Base-by-base conservation (phyloP, 2,797 vertebrate genomes). In the Pangasius krempfi region DNA sequence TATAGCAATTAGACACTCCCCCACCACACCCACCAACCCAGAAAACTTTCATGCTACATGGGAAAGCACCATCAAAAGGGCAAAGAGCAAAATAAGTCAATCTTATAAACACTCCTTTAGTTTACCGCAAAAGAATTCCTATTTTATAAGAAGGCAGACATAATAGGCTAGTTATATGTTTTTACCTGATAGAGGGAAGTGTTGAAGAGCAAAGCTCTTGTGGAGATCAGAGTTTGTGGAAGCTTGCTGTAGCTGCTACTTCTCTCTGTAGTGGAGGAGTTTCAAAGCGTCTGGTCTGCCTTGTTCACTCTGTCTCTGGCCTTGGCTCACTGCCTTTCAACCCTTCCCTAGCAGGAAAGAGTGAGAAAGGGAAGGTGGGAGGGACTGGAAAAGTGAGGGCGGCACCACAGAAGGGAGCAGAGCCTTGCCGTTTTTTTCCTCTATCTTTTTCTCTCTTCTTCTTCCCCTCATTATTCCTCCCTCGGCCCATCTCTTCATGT, bases 321-420 rank as follows among this genome's bases (percentile, higher is more conserved):
- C 94, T 85, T 92, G 86, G 94, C 93, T 92, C 91, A 90, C 92
- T 93, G 94, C 90, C 89, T 92, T 87, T 92, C 93, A 91, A 92
- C 92, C 88, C 91, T 91, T 93, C 92, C 89, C 93, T 90, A 92
- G 94, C 92, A 87, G 80, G 85, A 89, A 86, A 81, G 40, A 89
- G 78, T 33, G 70, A 85, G 68, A 78, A 87, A 87, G 83, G 40
- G 50, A 86, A 52, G 68, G 70, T 79, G 86, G 84, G 60, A 25
- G 87, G 75, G 85, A 22, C 66, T 87, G 89, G 79, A 79, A 90
- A 82, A 16, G 75, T 79, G 62, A 82, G 76, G 22, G 58, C 88
- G 94, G 94, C 93, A 94, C 94, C 89, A 81, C 50, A 52, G 2
- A 76, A 20, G 9, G 58, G 30, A 82, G 88, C 64, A 73, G 79